A percentile compares a stretch with the other conserved stretches of the same genome.
phyloP scores from a whole-genome alignment of 1,140 invertebrate species.

The Drosophila sp. region DNA sequence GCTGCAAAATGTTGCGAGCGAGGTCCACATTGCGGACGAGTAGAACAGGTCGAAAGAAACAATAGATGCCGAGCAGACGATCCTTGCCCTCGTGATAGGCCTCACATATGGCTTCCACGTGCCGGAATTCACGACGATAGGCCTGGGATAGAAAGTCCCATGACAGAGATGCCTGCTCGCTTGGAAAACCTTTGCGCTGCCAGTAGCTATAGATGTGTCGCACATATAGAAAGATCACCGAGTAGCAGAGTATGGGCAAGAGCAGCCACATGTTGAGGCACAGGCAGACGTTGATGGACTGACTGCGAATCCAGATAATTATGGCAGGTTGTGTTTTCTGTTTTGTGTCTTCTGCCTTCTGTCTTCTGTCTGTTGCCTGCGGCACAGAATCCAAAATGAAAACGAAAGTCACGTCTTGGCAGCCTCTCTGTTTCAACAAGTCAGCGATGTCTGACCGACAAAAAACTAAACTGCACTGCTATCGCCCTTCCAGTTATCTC shows the following conservation, averaged over 20 bases:
- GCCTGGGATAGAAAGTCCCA: slow-evolving; percentile 63
- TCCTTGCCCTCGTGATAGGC: slow-evolving; percentile 66
- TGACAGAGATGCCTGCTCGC: slow-evolving; percentile 53
- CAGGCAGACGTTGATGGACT: slow-evolving; percentile 48
- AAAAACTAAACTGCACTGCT: slow-evolving; percentile 55
- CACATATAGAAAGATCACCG: slow-evolving; percentile 66
- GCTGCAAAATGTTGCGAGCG: slow-evolving; percentile 64
- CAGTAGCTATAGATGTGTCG: slow-evolving; percentile 78
- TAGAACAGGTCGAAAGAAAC: slow-evolving; percentile 72
- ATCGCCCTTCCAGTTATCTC: slow-evolving; percentile 62
- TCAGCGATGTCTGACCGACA: slow-evolving; percentile 57
- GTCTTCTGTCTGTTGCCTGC: slow-evolving; percentile 31
- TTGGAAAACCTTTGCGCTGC: slow-evolving; percentile 74
- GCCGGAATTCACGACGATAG: slow-evolving; percentile 74
- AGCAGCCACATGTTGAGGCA: slow-evolving; percentile 77
- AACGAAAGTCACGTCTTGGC: slow-evolving; percentile 65
- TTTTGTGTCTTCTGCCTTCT: neutral
- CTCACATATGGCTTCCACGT: slow-evolving; percentile 71
- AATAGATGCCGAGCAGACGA: slow-evolving; percentile 70
- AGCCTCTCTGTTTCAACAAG: slow-evolving; percentile 44
- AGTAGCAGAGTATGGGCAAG: slow-evolving; percentile 72
- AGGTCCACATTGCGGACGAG: slow-evolving; percentile 67
- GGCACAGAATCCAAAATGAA: slow-evolving; percentile 50
- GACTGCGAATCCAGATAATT: slow-evolving; percentile 62
- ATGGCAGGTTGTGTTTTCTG: slow-evolving; percentile 50